Evolutionary conservation across 2,888 invertebrate genomes (phyloP), one percentile per base, ranked within the genome.

Genomic region (Liopterus haemorrhoidalis): DNA sequence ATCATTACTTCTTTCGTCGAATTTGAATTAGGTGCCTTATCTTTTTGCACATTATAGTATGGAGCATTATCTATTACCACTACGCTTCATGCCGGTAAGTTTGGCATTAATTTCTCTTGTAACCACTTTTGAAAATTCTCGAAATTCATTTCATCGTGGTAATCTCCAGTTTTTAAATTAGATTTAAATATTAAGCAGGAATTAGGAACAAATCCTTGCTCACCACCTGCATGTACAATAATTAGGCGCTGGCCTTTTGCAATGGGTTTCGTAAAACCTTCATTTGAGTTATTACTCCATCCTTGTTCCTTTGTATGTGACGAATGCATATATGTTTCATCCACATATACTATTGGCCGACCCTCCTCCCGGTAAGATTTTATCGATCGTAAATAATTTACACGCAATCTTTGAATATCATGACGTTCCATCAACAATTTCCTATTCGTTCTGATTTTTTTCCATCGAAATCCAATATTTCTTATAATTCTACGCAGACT

Each of bases 311-410:
- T 27, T 19, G 41, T 30, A 41, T 44, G 44, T 6, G 38, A 27
- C 4, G 46, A 16, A 46, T 53, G 37, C 12, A 54, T 37, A 40
- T 53, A 52, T 15, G 48, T 46, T 36, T 53, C 54, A 35, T 54
- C 53, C 19, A 40, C 48, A 27, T 46, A 54, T 20, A 52, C 32
- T 14, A 54, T 52, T 12, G 40, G 36, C 8, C 55, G 24, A 15
- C 41, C 42, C 45, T 49, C 49, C 11, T 43, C 21, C 15, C 50
- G 41, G 42, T 47, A 51, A 20, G 21, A 6, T 18, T 24, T 40
- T 24, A 51, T 40, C 28, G 18, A 33, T 35, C 24, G 31, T 14
- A 49, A 20, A 46, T 39, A 49, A 18, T 43, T 27, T 5, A 47
- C 8, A 14, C 48, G 25, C 19, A 33, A 12, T 32, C 18, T 8